Conservation (phyloP, 2,888 invertebrate species). For the Cheilosia grossa region DNA sequence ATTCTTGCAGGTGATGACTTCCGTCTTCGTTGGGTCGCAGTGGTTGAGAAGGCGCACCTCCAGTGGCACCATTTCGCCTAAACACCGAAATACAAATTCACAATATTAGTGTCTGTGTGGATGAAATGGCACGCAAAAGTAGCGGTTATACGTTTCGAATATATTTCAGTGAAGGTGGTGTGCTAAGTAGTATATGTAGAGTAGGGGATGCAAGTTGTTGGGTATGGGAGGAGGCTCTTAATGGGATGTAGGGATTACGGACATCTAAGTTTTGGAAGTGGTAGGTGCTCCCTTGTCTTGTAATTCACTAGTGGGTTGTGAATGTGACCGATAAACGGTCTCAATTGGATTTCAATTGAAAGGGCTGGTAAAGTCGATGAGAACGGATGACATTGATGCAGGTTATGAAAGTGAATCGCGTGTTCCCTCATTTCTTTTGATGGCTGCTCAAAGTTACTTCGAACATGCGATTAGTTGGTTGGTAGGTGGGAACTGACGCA, state of each 20-base stretch:
- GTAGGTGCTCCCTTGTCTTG: slow-evolving; percentile 1
- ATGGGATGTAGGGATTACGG: slow-evolving; percentile 30
- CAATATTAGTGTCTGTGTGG: slow-evolving; percentile 47
- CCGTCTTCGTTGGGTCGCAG: slow-evolving; percentile 82
- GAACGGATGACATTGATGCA: background rate
- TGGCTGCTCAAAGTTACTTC: background rate
- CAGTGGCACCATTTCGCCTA: slow-evolving; percentile 90
- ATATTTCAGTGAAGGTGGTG: slow-evolving; percentile 44
- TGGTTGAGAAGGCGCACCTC: slow-evolving; percentile 82
- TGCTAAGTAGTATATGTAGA: slow-evolving; percentile 7
- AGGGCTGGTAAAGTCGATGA: slow-evolving; percentile 1
- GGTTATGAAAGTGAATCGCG: background rate
- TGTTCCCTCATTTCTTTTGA: background rate
- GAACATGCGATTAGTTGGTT: background rate
- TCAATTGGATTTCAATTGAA: slow-evolving; percentile 47
- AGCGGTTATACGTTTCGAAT: slow-evolving; percentile 29
- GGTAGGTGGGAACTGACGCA: background rate
- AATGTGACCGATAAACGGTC: slow-evolving; percentile 7
- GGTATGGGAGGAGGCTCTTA: background rate
- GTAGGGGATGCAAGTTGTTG: background rate
- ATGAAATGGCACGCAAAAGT: slow-evolving; percentile 17
- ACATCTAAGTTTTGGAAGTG: slow-evolving; percentile 34
- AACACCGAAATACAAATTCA: slow-evolving; percentile 66
- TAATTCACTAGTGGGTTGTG: slow-evolving; percentile 9
- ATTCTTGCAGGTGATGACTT: slow-evolving; percentile 94